Base-by-base conservation (phyloP, 2,888 invertebrate species). In the Cremastobaeus sp. region DNA sequence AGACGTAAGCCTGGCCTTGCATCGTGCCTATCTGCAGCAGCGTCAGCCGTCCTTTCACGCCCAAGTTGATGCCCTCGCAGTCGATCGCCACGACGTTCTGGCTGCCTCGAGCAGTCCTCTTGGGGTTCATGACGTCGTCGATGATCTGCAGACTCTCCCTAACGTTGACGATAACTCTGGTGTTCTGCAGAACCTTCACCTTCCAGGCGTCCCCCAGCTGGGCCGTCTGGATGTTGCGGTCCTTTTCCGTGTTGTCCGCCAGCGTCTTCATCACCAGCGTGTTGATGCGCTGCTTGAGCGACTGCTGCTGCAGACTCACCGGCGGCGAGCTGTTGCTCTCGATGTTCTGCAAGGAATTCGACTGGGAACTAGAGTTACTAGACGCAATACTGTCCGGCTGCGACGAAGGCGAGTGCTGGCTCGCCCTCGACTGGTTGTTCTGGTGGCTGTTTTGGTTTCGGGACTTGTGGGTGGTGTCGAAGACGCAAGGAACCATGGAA, bases 21-120 rank as follows among this genome's bases (percentile, higher is more conserved):
- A 92, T 91, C 1, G 95, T 95, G 9, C 95, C 96, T 79, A 96
- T 92, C 86, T 95, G 95, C 85, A 97, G 91, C 48, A 97, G 88
- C 1, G 97, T 96, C 71, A 97, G 89, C 79, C 95, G 94, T 12
- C 97, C 97, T 85, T 95, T 96, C 0, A 93, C 89, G 15, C 97
- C 97, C 71, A 97, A 90, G 88, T 96, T 97, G 55, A 97, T 95
- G 11, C 97, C 96, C 89, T 98, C 97, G 81, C 96, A 96, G 86
- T 97, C 97, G 82, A 97, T 92, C 0, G 96, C 95, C 15, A 97
- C 90, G 55, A 91, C 91, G 52, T 89, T 59, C 81, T 88, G 88
- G 18, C 88, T 88, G 47, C 87, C 83, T 0, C 66, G 14, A 1
- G 86, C 41, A 66, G 74, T 57, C 71, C 78, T 77, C 74, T 78